phyloP scores from a whole-genome alignment of 2,888 invertebrate genomes.

The Harpalus rubripes region DNA sequence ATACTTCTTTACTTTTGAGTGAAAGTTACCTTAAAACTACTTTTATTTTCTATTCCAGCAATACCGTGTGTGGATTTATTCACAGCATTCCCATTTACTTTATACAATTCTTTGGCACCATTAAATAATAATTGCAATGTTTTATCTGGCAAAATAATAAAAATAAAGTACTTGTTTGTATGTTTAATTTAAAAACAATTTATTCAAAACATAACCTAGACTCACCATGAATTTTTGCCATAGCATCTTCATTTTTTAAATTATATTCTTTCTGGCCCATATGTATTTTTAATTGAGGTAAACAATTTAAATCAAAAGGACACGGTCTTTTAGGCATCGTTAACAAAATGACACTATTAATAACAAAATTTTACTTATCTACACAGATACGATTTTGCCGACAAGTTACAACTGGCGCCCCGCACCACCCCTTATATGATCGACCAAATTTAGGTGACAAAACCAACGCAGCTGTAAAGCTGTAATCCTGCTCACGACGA shows the following conservation, averaged over 20 bases:
- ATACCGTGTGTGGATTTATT: background rate
- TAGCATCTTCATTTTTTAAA: constrained; percentile 61
- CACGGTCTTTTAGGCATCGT: constrained; percentile 70
- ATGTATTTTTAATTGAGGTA: constrained; percentile 69
- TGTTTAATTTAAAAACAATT: constrained; percentile 42
- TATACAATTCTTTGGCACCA: constrained; percentile 68
- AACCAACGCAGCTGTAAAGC: background rate
- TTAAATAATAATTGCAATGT: constrained; percentile 69
- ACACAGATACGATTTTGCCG: background rate
- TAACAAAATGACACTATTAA: constrained; percentile 11
- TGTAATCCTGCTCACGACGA: background rate
- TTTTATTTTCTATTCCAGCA: constrained; percentile 46
- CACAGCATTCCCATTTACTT: constrained; percentile 40
- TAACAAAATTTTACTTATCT: constrained; percentile 34
- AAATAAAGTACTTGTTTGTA: constrained; percentile 1
- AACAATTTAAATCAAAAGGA: constrained; percentile 69
- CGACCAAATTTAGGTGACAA: background rate
- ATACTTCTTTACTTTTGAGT: background rate
- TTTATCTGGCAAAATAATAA: constrained; percentile 68
- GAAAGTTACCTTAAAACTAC: constrained; percentile 44
- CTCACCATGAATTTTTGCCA: constrained; percentile 69
- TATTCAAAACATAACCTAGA: constrained; percentile 68
- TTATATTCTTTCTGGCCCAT: constrained; percentile 68
- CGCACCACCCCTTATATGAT: background rate
- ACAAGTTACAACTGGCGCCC: background rate